Base-by-base conservation (phyloP, 2,113 vertebrate species). In the Dasypus novemcinctus region DNA sequence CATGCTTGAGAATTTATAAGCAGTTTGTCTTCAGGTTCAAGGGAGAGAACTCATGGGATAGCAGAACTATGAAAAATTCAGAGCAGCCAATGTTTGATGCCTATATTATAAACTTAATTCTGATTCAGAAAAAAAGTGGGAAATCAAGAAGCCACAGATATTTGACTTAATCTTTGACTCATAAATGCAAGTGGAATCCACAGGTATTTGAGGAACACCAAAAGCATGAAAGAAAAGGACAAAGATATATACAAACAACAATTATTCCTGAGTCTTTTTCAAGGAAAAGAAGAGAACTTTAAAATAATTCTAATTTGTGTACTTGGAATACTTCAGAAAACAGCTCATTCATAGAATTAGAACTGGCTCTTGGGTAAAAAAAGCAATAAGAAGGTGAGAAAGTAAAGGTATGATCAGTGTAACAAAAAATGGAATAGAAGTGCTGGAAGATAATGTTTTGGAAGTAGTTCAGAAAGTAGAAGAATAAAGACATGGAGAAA, bases 211-310 rank as follows among this genome's bases (percentile, higher is more conserved):
- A 88, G 52, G n/a, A 82, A 85, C 76, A 64, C 13, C 2, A 54
- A 95, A 91, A 85, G 78, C 46, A 86, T 69, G 23, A 86, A 93
- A 89, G 33, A 75, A 87, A 75, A 89, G 20, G 17, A 36, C 7
- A 85, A 7, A 25, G 4, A 80, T 27, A 12, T 33, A 63, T 57
- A 57, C 36, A 90, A 31, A 23, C 7, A 75, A 25, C 69, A 76
- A 59, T 61, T 21, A 36, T 54, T 63, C 8, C 5, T 57, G 43
- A 59, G 29, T 78, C 20, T 87, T 86, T 94, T 69, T 46, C 12
- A 71, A 64, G 8, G 10, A 20, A 83, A 63, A 52, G 68, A 79
- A 52, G 7, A 54, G 18, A 84, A 66, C 4, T 74, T 91, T 31
- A 89, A 82, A 63, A 41, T 49, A 57, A 25, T 72, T 78, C 43